phyloP scores from a whole-genome alignment of 2,888 invertebrate genomes.

The Oxyteleia sp. region DNA sequence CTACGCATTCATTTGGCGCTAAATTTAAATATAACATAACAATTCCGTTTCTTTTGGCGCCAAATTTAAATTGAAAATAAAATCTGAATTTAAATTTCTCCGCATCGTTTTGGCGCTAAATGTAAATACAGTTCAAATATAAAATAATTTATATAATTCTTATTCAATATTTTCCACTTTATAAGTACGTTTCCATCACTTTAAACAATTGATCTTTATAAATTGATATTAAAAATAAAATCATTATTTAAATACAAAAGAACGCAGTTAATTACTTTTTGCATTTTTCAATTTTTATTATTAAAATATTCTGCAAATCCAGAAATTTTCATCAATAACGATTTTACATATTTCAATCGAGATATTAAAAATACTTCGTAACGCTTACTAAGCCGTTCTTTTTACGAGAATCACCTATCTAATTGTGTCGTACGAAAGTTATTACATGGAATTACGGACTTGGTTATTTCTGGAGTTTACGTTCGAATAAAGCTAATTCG shows the following conservation, averaged over 20 bases:
- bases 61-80: no score
- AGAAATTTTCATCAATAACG: background rate
- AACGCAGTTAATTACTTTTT: no score
- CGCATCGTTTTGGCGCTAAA: constrained; percentile 2
- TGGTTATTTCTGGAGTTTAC: constrained; percentile 24
- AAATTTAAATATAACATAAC: no score
- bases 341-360: constrained; percentile 16
- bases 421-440: constrained; percentile 24
- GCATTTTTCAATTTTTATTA: no score
- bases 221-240: no score
- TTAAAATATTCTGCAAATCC: no score
- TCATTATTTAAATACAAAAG: no score
- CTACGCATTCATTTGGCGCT: no score
- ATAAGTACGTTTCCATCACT: no score
- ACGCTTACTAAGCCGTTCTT: background rate
- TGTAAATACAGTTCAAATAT: constrained; percentile 1
- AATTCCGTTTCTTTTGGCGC: no score
- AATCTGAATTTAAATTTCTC: background rate
- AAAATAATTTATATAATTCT: background rate
- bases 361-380: constrained; percentile 21
- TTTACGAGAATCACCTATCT: background rate
- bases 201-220: no score
- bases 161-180: no score
- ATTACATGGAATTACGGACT: constrained; percentile 16
- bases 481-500: constrained; percentile 14